Percentiles rank a stretch among this genome's conserved stretches.
phyloP scores from a whole-genome alignment of 2,113 vertebrate genomes.

The Megaleporinus macrocephalus region DNA sequence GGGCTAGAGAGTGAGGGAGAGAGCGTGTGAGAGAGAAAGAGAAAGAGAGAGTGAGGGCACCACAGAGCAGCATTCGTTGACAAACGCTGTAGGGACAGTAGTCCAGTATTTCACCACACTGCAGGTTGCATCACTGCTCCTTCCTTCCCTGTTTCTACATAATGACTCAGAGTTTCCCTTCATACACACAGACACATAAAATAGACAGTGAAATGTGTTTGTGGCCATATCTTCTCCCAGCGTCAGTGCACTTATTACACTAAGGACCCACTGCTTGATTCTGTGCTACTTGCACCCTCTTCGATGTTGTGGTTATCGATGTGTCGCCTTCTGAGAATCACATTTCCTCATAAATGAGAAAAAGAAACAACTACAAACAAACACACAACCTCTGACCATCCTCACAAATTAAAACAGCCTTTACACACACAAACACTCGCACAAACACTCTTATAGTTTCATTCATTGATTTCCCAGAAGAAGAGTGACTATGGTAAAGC shows the following conservation, averaged over 20 bases:
- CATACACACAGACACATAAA: background rate
- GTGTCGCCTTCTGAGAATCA: background rate
- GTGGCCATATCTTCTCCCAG: background rate
- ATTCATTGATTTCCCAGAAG: slow-evolving; percentile 16
- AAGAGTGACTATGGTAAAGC: background rate
- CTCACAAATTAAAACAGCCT: slow-evolving; percentile 12
- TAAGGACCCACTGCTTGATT: background rate
- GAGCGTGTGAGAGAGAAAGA: background rate
- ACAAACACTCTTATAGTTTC: slow-evolving; percentile 1
- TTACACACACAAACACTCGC: slow-evolving; percentile 4
- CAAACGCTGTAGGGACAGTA: background rate
- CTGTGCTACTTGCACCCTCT: background rate
- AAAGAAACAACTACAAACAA: slow-evolving; percentile 17
- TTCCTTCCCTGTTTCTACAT: slow-evolving; percentile 42
- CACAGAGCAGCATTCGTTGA: background rate
- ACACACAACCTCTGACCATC: slow-evolving; percentile 9
- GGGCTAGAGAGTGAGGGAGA: slow-evolving; percentile 9
- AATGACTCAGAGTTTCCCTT: slow-evolving; percentile 37
- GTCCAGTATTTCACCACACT: slow-evolving; percentile 31
- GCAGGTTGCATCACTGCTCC: slow-evolving; percentile 30
- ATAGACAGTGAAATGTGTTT: background rate
- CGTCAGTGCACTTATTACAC: background rate
- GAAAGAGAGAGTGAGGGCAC: too few relatives aligned
- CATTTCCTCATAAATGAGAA: slow-evolving; percentile 27
- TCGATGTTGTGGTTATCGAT: background rate